phyloP scores from a whole-genome alignment of 2,888 invertebrate species.

The Apamea sordens region DNA sequence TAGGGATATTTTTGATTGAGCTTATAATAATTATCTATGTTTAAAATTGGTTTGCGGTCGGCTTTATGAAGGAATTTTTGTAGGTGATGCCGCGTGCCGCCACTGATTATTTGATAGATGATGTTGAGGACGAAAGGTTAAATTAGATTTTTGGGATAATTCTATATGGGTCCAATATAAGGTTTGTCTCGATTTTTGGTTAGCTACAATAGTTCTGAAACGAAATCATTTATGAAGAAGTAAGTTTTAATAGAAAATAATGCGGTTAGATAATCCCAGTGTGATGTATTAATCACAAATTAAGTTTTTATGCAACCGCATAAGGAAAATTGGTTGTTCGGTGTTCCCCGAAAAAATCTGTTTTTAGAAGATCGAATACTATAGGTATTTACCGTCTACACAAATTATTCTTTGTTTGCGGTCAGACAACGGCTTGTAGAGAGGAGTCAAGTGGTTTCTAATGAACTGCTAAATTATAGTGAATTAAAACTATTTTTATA shows the following conservation, averaged over 20 bases:
- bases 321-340: constrained; percentile 35
- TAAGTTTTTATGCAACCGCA: constrained; percentile 14
- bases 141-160: not conserved
- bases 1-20: not conserved
- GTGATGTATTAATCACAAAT: not conserved
- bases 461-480: constrained; percentile 19
- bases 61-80: not conserved
- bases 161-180: too few relatives aligned
- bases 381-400: constrained; percentile 8
- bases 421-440: constrained; percentile 4
- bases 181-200: not conserved
- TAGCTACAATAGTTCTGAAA: not conserved
- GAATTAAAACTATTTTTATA: not conserved
- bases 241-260: not conserved
- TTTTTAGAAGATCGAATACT: not conserved
- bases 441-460: constrained; percentile 15
- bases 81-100: not conserved
- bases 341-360: constrained; percentile 10
- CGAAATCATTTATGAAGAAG: not conserved
- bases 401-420: constrained; percentile 17
- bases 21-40: not conserved
- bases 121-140: not conserved
- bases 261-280: not conserved
- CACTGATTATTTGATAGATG: not conserved
- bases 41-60: constrained; percentile 1